A percentile compares a stretch with the other conserved stretches of the same genome.
Conservation (phyloP, 2,113 vertebrate species). For the Siniperca chuatsi region DNA sequence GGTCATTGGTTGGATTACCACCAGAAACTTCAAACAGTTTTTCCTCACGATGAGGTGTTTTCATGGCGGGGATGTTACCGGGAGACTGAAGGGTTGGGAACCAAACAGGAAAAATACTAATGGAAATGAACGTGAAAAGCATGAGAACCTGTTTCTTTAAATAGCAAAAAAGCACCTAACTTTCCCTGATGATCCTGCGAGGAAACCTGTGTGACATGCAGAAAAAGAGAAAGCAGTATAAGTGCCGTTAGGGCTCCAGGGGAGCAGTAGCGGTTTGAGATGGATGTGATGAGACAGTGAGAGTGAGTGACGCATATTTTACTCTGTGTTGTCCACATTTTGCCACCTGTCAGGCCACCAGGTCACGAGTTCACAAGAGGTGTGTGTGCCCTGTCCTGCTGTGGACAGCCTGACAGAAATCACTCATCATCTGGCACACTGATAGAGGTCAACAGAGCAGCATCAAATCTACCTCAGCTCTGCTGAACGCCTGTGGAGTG, state of each 20-base stretch:
- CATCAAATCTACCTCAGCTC: background rate
- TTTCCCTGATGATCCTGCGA: background rate
- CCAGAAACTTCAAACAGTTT: conserved; percentile 43
- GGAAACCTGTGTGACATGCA: background rate
- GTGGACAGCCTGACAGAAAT: conserved; percentile 35
- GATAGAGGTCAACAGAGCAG: conserved; percentile 15
- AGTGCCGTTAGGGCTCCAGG: conserved; percentile 7
- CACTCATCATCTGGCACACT: conserved; percentile 18
- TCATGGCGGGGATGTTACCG: background rate
- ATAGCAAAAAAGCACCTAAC: background rate
- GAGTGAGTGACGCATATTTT: conserved; percentile 65
- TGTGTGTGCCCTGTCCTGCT: conserved; percentile 2
- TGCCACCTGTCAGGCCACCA: conserved; percentile 67
- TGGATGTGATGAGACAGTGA: conserved; percentile 68
- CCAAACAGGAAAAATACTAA: background rate
- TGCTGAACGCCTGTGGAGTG: background rate
- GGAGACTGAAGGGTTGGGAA: background rate
- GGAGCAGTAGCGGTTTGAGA: conserved; percentile 18
- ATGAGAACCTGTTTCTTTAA: background rate
- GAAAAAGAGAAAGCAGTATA: background rate
- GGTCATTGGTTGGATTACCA: conserved; percentile 51
- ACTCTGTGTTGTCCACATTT: conserved; percentile 50
- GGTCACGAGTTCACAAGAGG: conserved; percentile 56
- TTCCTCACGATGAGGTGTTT: background rate
- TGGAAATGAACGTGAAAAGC: background rate